phyloP scores from a whole-genome alignment of 2,113 vertebrate genomes.

The Psettodes erumei region DNA sequence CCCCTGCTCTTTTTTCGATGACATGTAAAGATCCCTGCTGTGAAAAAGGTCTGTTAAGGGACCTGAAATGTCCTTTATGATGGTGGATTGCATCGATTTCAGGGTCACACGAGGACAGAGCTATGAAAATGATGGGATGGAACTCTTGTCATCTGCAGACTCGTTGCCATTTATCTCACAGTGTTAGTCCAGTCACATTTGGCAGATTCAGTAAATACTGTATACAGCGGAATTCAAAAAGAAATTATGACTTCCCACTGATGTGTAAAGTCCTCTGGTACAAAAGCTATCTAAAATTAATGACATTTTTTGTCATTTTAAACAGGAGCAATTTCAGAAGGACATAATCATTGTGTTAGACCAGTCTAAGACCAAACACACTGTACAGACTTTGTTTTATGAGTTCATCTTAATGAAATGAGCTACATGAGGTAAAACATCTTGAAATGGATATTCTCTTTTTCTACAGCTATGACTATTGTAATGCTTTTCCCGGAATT shows the following conservation, averaged over 20 bases:
- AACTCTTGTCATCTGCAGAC: background rate
- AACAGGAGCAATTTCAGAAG: background rate
- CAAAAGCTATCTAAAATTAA: too few relatives aligned
- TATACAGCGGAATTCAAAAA: background rate
- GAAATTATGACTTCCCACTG: background rate
- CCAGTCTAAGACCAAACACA: background rate
- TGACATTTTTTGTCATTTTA: background rate
- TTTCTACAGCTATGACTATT: too few relatives aligned
- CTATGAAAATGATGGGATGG: background rate
- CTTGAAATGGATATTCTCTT: background rate
- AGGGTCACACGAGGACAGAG: background rate
- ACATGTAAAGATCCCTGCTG: background rate
- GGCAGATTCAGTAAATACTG: background rate
- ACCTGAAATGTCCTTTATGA: background rate
- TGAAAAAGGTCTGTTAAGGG: background rate
- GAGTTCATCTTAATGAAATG: background rate
- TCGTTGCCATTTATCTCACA: background rate
- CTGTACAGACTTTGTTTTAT: background rate
- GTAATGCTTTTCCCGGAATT: background rate
- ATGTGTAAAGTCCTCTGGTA: too few relatives aligned
- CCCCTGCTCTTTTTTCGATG: background rate
- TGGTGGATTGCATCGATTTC: background rate
- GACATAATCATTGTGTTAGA: too few relatives aligned
- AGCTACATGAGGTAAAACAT: background rate
- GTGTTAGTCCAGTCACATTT: too few relatives aligned